Percentiles rank a stretch among this genome's conserved stretches.
Conservation (phyloP, 2,113 vertebrate genomes). For the Coregonus clupeaformis region DNA sequence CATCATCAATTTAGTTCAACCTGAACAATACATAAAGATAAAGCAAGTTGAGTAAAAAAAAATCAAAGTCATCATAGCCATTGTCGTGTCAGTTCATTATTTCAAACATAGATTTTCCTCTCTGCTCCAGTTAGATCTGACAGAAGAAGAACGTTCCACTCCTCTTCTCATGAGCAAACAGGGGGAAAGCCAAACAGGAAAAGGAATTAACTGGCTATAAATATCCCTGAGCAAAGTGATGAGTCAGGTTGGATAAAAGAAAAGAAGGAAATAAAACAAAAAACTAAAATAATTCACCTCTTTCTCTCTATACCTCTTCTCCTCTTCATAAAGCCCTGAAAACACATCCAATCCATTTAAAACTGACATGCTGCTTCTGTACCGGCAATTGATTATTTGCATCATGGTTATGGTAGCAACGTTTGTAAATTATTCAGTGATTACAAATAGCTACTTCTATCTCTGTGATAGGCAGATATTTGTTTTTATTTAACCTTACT, state of each 20-base stretch:
- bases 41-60: too few species aligned
- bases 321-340: conserved; percentile 31
- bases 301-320: not conserved
- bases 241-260: conserved; percentile 62
- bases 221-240: conserved; percentile 53
- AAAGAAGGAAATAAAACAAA: not conserved
- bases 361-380: not conserved
- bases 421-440: conserved; percentile 1
- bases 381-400: not conserved
- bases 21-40: too few species aligned
- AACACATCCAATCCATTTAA: conserved; percentile 22
- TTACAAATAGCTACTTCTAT: not conserved
- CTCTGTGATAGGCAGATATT: not conserved
- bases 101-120: conserved; percentile 30
- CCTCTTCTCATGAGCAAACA: conserved; percentile 25
- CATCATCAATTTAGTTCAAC: too few species aligned
- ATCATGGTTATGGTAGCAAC: not conserved
- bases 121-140: conserved; percentile 34
- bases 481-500: not conserved
- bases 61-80: too few species aligned
- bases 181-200: conserved; percentile 48
- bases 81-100: not conserved
- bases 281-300: conserved; percentile 35
- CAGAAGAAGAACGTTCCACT: conserved; percentile 49
- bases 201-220: conserved; percentile 54